Conservation (phyloP, 2,113 vertebrate species). For the Manacus vitellinus region DNA sequence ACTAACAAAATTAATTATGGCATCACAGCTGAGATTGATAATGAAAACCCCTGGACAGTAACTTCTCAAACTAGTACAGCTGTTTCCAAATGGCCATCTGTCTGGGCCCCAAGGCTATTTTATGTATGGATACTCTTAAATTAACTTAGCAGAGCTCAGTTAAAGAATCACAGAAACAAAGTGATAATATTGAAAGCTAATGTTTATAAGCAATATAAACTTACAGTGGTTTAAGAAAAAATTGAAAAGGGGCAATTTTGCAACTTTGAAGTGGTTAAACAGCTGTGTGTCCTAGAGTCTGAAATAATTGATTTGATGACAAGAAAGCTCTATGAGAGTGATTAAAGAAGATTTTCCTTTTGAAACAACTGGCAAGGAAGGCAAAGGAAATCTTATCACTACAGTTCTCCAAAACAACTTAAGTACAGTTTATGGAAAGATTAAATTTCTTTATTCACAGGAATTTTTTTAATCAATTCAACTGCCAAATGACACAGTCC, state of each 20-base stretch:
- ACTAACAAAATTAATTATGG: slow-evolving; percentile 23
- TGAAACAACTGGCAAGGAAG: not conserved
- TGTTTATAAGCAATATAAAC: not conserved
- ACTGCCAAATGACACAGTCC: not conserved
- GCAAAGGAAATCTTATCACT: not conserved
- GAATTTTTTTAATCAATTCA: not conserved
- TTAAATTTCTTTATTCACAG: not conserved
- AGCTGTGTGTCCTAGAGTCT: not conserved
- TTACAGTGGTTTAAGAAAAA: not conserved
- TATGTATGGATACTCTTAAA: not conserved
- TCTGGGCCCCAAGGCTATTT: not conserved
- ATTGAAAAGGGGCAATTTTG: not conserved
- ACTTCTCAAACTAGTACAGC: not conserved
- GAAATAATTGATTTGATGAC: not conserved
- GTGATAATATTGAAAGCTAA: not conserved
- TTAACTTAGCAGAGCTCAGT: not conserved
- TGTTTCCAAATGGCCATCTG: slow-evolving; percentile 35
- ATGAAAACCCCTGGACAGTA: slow-evolving; percentile 42
- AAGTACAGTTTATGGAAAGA: not conserved
- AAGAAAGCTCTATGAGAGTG: not conserved
- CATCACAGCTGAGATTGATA: slow-evolving; percentile 20
- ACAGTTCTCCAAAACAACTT: not conserved
- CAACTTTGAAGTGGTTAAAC: not conserved
- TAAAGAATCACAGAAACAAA: not conserved
- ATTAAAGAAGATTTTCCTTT: slow-evolving; percentile 24